These are phyloP conservation scores for Drosophila atripex DNA, from an alignment of 2,888 invertebrate species.

Conservation along the genomic window DNA sequence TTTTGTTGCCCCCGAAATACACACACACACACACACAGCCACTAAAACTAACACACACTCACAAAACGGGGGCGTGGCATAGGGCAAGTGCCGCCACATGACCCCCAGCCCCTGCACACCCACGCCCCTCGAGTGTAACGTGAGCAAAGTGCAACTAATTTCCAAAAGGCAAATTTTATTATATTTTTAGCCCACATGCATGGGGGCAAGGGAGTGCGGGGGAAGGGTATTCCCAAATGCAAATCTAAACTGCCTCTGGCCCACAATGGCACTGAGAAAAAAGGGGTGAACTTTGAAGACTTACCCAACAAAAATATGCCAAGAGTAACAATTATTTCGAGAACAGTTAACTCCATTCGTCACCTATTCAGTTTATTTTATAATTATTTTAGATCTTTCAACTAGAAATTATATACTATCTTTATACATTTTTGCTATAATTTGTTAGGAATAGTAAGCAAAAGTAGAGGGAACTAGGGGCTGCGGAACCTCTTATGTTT, in stretches of 20 bases:
- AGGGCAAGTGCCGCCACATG: constrained; percentile 28
- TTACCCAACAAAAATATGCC: neutral
- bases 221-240: constrained; percentile 67
- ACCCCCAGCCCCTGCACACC: neutral
- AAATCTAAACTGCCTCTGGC: constrained; percentile 71
- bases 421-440: too few relatives aligned
- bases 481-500: too few relatives aligned
- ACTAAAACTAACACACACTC: too few relatives aligned
- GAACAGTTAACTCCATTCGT: too few relatives aligned
- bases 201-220: constrained; percentile 24
- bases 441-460: too few relatives aligned
- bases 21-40: neutral
- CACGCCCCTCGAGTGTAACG: constrained; percentile 49
- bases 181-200: constrained; percentile 43
- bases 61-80: constrained; percentile 11
- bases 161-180: constrained; percentile 74
- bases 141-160: constrained; percentile 72
- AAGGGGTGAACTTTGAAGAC: neutral
- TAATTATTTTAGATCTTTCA: too few relatives aligned
- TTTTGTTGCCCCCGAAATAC: constrained; percentile 28
- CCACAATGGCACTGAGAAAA: constrained; percentile 15
- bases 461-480: too few relatives aligned
- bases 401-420: too few relatives aligned
- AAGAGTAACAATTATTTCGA: too few relatives aligned
- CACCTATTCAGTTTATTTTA: too few relatives aligned